phyloP scores from a whole-genome alignment of 2,797 vertebrate genomes.

The Peromyscus nudipes region DNA sequence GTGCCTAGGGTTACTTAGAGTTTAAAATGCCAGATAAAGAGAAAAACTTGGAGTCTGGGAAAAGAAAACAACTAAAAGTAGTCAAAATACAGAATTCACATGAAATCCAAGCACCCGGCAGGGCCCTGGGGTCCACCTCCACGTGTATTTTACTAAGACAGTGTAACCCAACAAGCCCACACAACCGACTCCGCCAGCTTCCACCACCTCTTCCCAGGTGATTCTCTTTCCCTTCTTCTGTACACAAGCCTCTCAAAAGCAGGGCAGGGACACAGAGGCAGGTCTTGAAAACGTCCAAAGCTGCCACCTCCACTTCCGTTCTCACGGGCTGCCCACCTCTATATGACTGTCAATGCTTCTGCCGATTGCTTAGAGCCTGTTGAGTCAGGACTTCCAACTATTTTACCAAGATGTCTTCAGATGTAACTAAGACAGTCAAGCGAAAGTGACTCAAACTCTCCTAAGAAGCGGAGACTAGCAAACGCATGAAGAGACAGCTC shows the following conservation, averaged over 20 bases:
- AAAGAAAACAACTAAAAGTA: conserved; percentile 13
- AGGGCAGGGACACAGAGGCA: background rate
- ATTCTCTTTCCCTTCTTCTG: background rate
- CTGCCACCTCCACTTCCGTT: background rate
- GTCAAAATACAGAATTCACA: conserved; percentile 14
- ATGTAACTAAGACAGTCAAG: background rate
- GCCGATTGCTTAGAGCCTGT: background rate
- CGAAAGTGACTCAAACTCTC: background rate
- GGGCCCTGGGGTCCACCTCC: background rate
- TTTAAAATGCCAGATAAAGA: conserved; percentile 7
- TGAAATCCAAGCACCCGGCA: background rate
- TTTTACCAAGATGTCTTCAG: conserved; percentile 4
- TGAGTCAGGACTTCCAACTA: background rate
- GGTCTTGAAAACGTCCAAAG: background rate
- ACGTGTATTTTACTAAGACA: background rate
- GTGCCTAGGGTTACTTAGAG: background rate
- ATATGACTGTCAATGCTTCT: background rate
- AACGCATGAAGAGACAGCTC: background rate
- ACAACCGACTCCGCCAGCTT: background rate
- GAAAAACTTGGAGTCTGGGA: conserved; percentile 34
- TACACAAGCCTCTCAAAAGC: background rate
- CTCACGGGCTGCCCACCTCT: background rate
- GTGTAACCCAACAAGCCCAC: background rate
- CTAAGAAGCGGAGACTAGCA: background rate
- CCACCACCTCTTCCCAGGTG: background rate